Evolutionary conservation across 2,888 invertebrate species (phyloP).

Genomic region (Mellilla xanthometata): DNA sequence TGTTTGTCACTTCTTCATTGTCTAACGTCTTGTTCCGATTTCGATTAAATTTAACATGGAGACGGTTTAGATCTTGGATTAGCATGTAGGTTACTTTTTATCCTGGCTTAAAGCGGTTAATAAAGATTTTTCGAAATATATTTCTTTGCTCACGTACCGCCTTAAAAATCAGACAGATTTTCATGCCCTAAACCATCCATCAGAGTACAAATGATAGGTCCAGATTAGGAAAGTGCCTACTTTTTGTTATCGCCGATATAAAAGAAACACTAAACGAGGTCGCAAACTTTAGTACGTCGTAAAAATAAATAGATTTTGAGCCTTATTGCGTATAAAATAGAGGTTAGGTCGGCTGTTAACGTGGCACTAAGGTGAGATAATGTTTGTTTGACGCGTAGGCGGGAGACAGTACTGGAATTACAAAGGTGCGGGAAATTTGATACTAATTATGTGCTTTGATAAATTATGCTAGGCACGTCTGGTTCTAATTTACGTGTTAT

Average conservation of each 20-base stretch:
- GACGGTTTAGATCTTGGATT: too few relatives aligned
- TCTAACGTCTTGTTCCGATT: too few relatives aligned
- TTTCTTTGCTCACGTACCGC: too few relatives aligned
- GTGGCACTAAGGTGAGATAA: conserved; percentile 31
- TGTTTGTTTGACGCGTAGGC: conserved; percentile 16
- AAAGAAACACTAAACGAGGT: conserved; percentile 31
- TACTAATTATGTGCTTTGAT: not conserved
- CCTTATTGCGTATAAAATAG: conserved; percentile 28
- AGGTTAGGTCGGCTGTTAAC: conserved; percentile 21
- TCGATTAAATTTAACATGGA: too few relatives aligned
- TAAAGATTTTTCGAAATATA: too few relatives aligned
- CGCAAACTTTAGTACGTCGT: conserved; percentile 26
- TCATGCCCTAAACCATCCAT: conserved; percentile 5
- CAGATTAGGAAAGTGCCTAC: conserved; percentile 19
- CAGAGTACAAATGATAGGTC: conserved; percentile 15
- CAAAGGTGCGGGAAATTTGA: not conserved
- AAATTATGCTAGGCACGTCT: too few relatives aligned
- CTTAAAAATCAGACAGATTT: too few relatives aligned
- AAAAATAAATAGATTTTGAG: conserved; percentile 26
- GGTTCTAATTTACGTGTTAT: too few relatives aligned
- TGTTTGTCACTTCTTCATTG: too few relatives aligned
- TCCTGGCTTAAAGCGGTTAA: too few relatives aligned
- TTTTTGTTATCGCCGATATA: conserved; percentile 31
- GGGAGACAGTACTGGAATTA: conserved; percentile 5
- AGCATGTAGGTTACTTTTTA: too few relatives aligned